Evolutionary conservation across 2,888 invertebrate species (phyloP), one percentile per base, ranked within the genome.

Genomic region (Drosophila rubida): DNA sequence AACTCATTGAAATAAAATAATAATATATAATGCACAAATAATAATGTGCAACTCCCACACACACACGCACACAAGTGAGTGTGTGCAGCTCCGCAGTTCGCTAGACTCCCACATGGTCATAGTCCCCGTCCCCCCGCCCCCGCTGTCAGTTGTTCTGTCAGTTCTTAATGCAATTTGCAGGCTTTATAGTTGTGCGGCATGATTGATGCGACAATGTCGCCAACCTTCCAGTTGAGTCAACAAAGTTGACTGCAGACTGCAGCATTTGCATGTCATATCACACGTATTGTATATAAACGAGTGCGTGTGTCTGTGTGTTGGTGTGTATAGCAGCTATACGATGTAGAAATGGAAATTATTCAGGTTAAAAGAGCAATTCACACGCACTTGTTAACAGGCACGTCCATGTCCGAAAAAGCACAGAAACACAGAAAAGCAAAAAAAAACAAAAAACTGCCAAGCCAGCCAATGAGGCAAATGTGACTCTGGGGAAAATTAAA

Each of bases 401-500:
- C 75, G 75, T 72, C 45, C 37, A 23, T 9, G 23, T 37, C 22
- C 16, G n/a, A n/a, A 9, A 46, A 35, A 35, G 32, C 32, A 32
- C 11, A 41, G 25, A 27, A 51, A 48, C 23, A 50, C 61, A 65
- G 22, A 35, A 37, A 23, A 44, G 41, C 25, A 46, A 9, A 32
- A 11, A 41, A 35, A 27, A 49, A 19, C 37, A 61, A 42, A 50
- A 54, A 70, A 73, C 22, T 58, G 68, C 58, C 57, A 62, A 23
- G 70, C 30, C 64, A 73, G 64, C 50, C 55, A 61, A 48, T 61
- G 60, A 45, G 16, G 58, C 37, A 68, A 80, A 83, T 78, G 63
- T 51, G 44, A 53, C 81, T 80, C 81, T 59, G 14, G 84, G 81
- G 78, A 82, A 73, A 83, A 82, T 80, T 75, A 78, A 78, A 86